These are phyloP conservation scores for Anguilla rostrata DNA, from an alignment of 2,113 vertebrate genomes.

Conservation along the genomic window DNA sequence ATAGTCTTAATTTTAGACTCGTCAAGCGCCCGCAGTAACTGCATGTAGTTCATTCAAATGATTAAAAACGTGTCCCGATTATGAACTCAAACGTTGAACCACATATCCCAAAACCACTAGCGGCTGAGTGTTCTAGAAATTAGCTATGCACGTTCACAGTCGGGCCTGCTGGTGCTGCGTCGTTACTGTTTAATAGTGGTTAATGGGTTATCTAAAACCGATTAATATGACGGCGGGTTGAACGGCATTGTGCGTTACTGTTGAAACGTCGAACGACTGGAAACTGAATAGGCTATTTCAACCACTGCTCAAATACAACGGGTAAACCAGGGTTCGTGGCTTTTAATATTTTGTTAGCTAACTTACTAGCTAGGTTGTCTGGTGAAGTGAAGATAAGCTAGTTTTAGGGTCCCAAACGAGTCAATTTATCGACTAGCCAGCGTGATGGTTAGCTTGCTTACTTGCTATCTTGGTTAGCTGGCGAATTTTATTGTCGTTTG, in stretches of 20 bases:
- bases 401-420: neutral
- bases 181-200: neutral
- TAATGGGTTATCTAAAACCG: neutral
- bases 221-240: constrained; percentile 1
- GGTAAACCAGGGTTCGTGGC: neutral
- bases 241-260: neutral
- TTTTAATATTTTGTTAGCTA: neutral
- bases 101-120: constrained; percentile 11
- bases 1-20: too few species aligned
- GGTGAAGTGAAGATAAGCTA: neutral
- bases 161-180: neutral
- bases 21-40: too few species aligned
- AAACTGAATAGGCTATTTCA: neutral
- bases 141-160: neutral
- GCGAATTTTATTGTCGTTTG: too few species aligned
- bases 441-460: too few species aligned
- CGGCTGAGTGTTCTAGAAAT: constrained; percentile 20
- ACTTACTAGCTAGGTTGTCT: neutral
- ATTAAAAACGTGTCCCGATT: too few species aligned
- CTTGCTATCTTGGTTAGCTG: too few species aligned
- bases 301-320: neutral
- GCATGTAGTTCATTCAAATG: too few species aligned
- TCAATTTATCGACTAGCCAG: neutral
- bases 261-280: neutral
- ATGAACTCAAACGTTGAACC: neutral